Evolutionary conservation across 2,113 vertebrate genomes (phyloP).

Genomic region (Halcyon malimbica): DNA sequence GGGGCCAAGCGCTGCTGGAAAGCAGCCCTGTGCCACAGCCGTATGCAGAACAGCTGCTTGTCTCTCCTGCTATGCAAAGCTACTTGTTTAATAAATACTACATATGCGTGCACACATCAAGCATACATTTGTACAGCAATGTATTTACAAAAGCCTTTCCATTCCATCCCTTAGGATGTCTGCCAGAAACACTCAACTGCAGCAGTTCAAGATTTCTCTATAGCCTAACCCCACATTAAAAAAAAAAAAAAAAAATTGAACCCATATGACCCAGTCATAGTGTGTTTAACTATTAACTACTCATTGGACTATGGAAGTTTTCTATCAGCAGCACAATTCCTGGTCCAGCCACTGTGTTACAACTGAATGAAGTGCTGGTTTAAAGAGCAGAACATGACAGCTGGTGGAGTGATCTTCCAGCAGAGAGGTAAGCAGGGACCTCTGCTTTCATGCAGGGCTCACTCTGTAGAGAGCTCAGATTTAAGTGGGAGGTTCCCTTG

Average conservation of each 20-base stretch:
- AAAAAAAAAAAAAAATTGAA: neutral
- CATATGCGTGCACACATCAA: neutral
- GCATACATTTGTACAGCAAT: neutral
- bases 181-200: neutral
- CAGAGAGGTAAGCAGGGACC: neutral
- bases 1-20: neutral
- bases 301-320: neutral
- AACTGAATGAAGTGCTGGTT: neutral
- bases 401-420: neutral
- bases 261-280: neutral
- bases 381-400: neutral
- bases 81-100: neutral
- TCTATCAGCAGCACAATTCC: neutral
- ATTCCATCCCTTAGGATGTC: neutral
- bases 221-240: neutral
- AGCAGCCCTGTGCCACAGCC: neutral
- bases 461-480: neutral
- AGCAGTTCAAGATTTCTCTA: neutral
- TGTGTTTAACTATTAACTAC: neutral
- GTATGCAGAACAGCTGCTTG: neutral
- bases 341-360: neutral
- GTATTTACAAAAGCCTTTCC: neutral
- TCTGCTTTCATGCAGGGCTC: neutral
- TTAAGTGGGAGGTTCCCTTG: neutral
- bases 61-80: neutral